Percentiles rank a stretch among this genome's conserved stretches.
phyloP scores from a whole-genome alignment of 2,888 invertebrate genomes.

The Gymnoscelis rufifasciata region DNA sequence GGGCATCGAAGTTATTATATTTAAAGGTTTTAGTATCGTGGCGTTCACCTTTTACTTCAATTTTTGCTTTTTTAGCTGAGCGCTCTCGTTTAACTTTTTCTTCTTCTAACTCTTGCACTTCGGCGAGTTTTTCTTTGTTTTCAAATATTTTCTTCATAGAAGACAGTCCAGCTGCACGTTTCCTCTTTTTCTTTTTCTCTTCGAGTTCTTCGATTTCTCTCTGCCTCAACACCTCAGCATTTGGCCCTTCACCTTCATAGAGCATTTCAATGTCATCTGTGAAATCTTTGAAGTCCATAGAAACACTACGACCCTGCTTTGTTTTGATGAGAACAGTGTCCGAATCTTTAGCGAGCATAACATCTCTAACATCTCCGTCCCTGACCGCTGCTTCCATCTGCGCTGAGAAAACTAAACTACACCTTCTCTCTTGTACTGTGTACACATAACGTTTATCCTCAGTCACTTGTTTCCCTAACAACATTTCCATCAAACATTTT shows the following conservation, averaged over 20 bases:
- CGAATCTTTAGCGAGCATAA: slow-evolving; percentile 86
- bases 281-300: slow-evolving; percentile 83
- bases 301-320: slow-evolving; percentile 86
- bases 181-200: slow-evolving; percentile 76
- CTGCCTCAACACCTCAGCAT: slow-evolving; percentile 80
- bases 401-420: slow-evolving; percentile 86
- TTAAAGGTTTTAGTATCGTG: slow-evolving; percentile 69
- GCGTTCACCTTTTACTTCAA: slow-evolving; percentile 68
- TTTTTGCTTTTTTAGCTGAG: slow-evolving; percentile 62
- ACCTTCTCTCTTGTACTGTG: slow-evolving; percentile 85
- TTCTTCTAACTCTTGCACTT: slow-evolving; percentile 80
- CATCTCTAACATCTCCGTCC: slow-evolving; percentile 87
- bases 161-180: slow-evolving; percentile 81
- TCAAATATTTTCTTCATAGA: slow-evolving; percentile 86
- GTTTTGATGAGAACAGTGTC: slow-evolving; percentile 86
- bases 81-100: slow-evolving; percentile 64
- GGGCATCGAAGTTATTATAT: slow-evolving; percentile 67
- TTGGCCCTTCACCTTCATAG: slow-evolving; percentile 85
- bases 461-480: slow-evolving; percentile 78
- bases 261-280: slow-evolving; percentile 81
- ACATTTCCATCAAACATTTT: slow-evolving; percentile 79
- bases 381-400: slow-evolving; percentile 86
- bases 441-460: slow-evolving; percentile 85
- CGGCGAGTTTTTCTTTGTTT: slow-evolving; percentile 85
- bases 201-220: slow-evolving; percentile 79